Evolutionary conservation across 2,888 invertebrate genomes (phyloP), one percentile per base, ranked within the genome.

Genomic region (Taenaris catops): DNA sequence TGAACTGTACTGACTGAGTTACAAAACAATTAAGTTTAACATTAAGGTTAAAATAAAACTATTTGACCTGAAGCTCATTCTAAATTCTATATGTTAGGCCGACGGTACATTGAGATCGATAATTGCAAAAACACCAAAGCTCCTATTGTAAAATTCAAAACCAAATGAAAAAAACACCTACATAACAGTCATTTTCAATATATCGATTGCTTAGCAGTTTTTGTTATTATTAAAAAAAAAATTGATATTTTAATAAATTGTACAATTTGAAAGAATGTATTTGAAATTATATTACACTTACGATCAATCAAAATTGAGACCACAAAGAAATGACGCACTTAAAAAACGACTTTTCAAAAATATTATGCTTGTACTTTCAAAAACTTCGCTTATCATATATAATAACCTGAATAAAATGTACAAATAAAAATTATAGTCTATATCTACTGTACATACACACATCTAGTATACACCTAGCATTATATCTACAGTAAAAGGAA

Each of bases 401-500:
- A 14, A 14, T 14, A 14, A 3, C 14, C 2, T 3, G 14, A 36
- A 35, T 25, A 19, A 34, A 35, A 35, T 35, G 25, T 29, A 36
- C 25, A 37, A 32, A 36, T 49, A 48, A 35, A 38, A 45, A 29
- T 33, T 48, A 52, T 51, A 35, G n/a, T n/a, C n/a, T 9, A 25
- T 11, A 41, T 38, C 49, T 45, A 47, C 39, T 39, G 27, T 46
- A 48, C 38, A 35, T 40, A 47, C 18, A n/a, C n/a, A 23, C 16
- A 37, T 32, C 24, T 33, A 37, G 1, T 27, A 12, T 9, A 6
- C 5, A 3, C 2, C 24, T 26, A 31, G 14, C 14, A 20, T 9
- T 23, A 31, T 7, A 23, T 23, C 31, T 31, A 23, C 7, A n/a
- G 25, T 12, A 48, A 51, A 55, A 51, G 43, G 49, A 55, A 54